Conservation (phyloP, 2,797 vertebrate species). For the Ambastaia sidthimunki region DNA sequence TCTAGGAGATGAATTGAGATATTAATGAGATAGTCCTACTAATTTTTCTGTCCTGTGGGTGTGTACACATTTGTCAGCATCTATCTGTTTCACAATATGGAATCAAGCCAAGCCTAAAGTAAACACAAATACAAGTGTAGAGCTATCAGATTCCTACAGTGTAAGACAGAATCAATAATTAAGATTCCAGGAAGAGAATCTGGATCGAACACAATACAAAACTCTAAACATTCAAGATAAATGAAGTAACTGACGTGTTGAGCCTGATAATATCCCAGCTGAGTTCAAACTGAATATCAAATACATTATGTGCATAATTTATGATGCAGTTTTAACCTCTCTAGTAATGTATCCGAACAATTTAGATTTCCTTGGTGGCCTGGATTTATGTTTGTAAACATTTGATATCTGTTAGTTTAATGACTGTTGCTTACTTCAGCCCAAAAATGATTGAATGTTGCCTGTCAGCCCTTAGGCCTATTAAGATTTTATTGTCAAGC, state of each 20-base stretch:
- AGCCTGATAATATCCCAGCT: slow-evolving; percentile 12
- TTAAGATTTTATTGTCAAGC: not conserved
- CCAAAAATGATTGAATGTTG: not conserved
- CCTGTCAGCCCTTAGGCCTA: not conserved
- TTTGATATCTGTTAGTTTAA: not conserved
- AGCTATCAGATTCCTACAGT: not conserved
- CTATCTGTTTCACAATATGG: not conserved
- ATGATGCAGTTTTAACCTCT: slow-evolving; percentile 10
- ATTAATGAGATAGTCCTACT: too few species aligned
- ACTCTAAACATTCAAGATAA: slow-evolving; percentile 19
- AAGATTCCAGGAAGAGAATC: slow-evolving; percentile 13
- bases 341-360: slow-evolving; percentile 1
- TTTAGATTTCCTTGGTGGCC: slow-evolving; percentile 6
- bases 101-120: slow-evolving; percentile 10
- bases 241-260: slow-evolving; percentile 11
- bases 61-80: not conserved
- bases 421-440: not conserved
- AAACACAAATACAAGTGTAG: slow-evolving; percentile 6
- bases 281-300: slow-evolving; percentile 30
- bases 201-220: not conserved
- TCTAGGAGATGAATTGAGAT: not conserved
- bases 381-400: not conserved
- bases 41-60: not conserved
- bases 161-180: slow-evolving; percentile 1
- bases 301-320: slow-evolving; percentile 34